A percentile compares a stretch with the other conserved stretches of the same genome.
Conservation (phyloP, 2,113 vertebrate species). For the Pelecanus crispus region DNA sequence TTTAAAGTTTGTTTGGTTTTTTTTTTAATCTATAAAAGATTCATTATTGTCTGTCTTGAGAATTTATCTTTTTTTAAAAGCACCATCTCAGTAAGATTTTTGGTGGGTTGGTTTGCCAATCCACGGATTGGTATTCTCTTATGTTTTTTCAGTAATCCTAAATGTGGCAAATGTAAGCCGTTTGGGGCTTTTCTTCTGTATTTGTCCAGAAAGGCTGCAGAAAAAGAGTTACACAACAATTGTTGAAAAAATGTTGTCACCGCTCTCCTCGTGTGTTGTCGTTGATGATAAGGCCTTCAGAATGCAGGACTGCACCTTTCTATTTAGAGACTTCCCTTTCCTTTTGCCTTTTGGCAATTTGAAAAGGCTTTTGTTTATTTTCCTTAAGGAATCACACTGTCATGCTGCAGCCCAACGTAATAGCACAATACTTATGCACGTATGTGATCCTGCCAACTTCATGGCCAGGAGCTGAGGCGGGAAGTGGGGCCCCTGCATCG, state of each 20-base stretch:
- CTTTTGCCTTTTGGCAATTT: not conserved
- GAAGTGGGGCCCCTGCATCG: not conserved
- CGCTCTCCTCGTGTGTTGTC: not conserved
- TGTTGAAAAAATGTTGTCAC: not conserved
- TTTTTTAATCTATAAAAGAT: not conserved
- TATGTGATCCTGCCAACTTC: not conserved
- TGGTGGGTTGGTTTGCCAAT: not conserved
- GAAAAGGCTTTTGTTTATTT: constrained; percentile 1
- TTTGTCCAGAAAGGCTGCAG: not conserved
- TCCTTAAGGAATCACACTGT: not conserved
- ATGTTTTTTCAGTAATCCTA: not conserved
- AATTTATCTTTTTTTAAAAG: not conserved
- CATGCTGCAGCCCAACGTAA: not conserved
- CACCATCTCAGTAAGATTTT: not conserved
- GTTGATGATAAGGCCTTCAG: not conserved
- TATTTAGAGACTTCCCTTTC: constrained; percentile 37
- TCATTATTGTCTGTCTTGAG: not conserved
- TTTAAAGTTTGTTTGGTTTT: not conserved
- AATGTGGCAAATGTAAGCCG: not conserved
- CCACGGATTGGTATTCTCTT: not conserved
- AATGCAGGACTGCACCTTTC: not conserved
- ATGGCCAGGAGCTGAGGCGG: not conserved
- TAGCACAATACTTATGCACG: not conserved
- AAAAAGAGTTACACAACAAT: not conserved
- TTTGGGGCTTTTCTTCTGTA: not conserved